Conservation (phyloP, 1,140 invertebrate genomes). For the Drosophila aff. region DNA sequence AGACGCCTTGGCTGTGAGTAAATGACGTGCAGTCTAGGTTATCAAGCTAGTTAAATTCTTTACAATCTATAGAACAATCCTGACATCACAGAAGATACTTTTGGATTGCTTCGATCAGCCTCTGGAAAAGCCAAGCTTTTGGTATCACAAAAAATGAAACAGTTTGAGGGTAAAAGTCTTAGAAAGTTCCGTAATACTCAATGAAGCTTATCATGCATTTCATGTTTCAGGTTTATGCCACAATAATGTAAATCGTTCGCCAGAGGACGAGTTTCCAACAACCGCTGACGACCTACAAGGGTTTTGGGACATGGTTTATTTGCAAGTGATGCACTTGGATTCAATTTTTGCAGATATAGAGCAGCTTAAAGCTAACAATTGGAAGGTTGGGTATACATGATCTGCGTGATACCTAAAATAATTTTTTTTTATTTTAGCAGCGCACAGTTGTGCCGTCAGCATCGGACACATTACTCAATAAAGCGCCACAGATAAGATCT, state of each 20-base stretch:
- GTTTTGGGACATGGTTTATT: slow-evolving; percentile 98
- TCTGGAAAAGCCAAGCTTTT: slow-evolving; percentile 96
- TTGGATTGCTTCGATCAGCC: slow-evolving; percentile 93
- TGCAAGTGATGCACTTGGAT: slow-evolving; percentile 94
- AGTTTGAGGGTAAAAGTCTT: slow-evolving; percentile 91
- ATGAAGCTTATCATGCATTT: background rate
- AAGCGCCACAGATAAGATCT: slow-evolving; percentile 53
- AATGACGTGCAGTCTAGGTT: background rate
- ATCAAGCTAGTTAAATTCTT: background rate
- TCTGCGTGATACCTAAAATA: background rate
- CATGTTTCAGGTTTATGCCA: slow-evolving; percentile 86
- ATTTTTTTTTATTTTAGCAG: slow-evolving; percentile 14
- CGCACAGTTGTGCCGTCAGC: slow-evolving; percentile 18
- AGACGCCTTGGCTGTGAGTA: slow-evolving; percentile 86
- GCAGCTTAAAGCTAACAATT: slow-evolving; percentile 89
- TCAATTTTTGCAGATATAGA: slow-evolving; percentile 92
- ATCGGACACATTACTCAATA: slow-evolving; percentile 14
- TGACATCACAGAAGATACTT: slow-evolving; percentile 90
- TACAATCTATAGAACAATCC: slow-evolving; percentile 62
- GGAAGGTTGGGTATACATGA: slow-evolving; percentile 86
- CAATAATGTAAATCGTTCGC: slow-evolving; percentile 88
- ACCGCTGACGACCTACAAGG: slow-evolving; percentile 95
- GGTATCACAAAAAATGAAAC: slow-evolving; percentile 96
- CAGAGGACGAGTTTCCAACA: slow-evolving; percentile 93
- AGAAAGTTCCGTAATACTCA: background rate